Evolutionary conservation across 2,113 vertebrate genomes (phyloP).

Genomic region (Numida meleagris): DNA sequence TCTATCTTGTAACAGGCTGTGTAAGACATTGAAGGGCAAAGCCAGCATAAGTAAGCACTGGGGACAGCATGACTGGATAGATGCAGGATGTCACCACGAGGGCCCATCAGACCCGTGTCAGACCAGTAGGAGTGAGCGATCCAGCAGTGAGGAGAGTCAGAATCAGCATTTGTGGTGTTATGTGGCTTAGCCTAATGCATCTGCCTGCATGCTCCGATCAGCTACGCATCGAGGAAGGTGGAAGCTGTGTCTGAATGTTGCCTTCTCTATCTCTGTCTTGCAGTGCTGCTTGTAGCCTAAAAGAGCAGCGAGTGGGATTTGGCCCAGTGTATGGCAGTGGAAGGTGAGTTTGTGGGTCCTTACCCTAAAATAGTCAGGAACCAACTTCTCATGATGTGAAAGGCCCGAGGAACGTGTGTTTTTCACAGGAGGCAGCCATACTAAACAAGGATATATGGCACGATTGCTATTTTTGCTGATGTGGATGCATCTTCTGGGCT

Average conservation of each 20-base stretch:
- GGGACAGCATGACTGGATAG: neutral
- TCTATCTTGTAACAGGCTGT: neutral
- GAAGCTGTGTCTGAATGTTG: neutral
- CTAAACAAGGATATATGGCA: neutral
- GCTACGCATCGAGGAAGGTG: neutral
- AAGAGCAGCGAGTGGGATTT: neutral
- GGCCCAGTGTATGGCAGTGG: fast-evolving
- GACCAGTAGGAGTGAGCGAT: neutral
- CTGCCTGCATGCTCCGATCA: neutral
- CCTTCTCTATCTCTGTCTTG: neutral
- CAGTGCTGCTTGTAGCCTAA: neutral
- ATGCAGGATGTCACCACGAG: neutral
- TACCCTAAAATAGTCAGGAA: neutral
- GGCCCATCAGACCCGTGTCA: neutral
- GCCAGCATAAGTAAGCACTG: neutral
- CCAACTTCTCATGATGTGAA: fast-evolving
- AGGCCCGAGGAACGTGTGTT: neutral
- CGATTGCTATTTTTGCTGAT: neutral
- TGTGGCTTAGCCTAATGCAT: fast-evolving
- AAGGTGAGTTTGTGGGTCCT: neutral
- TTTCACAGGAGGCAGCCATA: neutral
- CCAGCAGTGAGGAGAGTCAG: neutral
- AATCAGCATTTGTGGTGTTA: neutral
- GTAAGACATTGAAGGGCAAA: neutral
- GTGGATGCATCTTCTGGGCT: neutral